Conservation (phyloP, 1,140 invertebrate species). For the Aphelenchoides fujianensis region DNA sequence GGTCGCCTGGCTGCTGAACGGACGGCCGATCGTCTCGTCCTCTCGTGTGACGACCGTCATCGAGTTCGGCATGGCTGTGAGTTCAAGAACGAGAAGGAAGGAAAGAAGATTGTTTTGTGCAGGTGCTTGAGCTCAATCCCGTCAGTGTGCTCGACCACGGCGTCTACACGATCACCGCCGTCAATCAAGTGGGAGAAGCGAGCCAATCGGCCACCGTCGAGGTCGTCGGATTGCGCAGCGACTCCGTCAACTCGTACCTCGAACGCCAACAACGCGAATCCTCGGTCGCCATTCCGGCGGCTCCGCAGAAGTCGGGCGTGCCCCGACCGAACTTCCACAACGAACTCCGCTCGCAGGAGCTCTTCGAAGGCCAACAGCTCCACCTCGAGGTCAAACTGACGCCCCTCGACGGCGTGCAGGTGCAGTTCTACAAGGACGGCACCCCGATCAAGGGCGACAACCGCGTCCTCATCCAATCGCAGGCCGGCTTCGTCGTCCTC, state of each 20-base stretch:
- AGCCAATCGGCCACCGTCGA: constrained; percentile 82
- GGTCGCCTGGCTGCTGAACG: constrained; percentile 88
- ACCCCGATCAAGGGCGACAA: constrained; percentile 74
- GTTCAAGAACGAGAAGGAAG: no score
- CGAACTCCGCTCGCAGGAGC: constrained; percentile 57
- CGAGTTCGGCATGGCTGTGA: constrained; percentile 74
- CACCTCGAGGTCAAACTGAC: constrained; percentile 93
- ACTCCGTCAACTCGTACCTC: constrained; percentile 5
- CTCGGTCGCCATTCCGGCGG: no score
- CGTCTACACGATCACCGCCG: no score
- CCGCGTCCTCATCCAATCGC: constrained; percentile 63
- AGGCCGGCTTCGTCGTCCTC: constrained; percentile 88
- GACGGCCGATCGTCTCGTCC: constrained; percentile 67
- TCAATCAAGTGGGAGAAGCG: constrained; percentile 86
- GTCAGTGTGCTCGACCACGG: no score
- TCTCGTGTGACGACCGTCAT: constrained; percentile 88
- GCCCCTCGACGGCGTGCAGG: constrained; percentile 88
- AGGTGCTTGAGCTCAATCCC: no score
- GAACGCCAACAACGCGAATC: constrained; percentile 18
- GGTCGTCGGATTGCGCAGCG: constrained; percentile 70
- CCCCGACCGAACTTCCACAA: constrained; percentile 58
- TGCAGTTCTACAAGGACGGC: constrained; percentile 88
- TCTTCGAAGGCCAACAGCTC: constrained; percentile 79
- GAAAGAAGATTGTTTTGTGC: no score
- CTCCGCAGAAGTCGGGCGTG: constrained; percentile 19